phyloP scores from a whole-genome alignment of 2,797 vertebrate genomes.

The Urophycis tenuis region DNA sequence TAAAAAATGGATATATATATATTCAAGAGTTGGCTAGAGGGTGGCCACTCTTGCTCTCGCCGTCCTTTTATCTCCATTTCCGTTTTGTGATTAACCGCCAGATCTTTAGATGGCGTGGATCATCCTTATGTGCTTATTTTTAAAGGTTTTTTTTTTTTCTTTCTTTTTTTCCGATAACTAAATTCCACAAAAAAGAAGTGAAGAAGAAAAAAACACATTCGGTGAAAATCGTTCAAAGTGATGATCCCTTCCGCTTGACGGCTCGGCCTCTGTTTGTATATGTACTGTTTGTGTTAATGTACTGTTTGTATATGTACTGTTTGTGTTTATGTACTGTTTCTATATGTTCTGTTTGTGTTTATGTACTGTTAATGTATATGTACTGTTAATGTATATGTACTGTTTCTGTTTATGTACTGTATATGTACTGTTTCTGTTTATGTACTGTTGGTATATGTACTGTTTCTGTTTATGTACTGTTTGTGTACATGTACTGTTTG shows the following conservation, averaged over 20 bases:
- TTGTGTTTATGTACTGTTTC: too few species aligned
- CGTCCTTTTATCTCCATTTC: conserved; percentile 26
- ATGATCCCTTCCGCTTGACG: neutral
- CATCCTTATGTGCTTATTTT: conserved; percentile 18
- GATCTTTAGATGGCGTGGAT: conserved; percentile 25
- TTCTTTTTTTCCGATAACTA: conserved; percentile 34
- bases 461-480: too few species aligned
- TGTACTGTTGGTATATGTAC: too few species aligned
- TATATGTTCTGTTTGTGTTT: too few species aligned
- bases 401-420: too few species aligned
- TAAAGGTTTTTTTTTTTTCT: conserved; percentile 14
- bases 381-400: too few species aligned
- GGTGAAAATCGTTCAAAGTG: neutral
- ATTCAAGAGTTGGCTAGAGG: conserved; percentile 24
- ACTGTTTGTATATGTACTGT: too few species aligned
- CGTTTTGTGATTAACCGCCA: conserved; percentile 19
- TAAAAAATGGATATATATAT: conserved; percentile 14
- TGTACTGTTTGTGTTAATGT: too few species aligned
- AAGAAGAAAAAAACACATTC: neutral
- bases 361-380: too few species aligned
- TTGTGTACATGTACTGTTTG: too few species aligned
- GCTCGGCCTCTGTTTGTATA: too few species aligned
- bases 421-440: too few species aligned
- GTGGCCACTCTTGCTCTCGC: conserved; percentile 17
- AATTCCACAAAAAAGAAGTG: conserved; percentile 13